Evolutionary conservation across 1,140 invertebrate genomes (phyloP).

Genomic region (Zaprionus nigranus): DNA sequence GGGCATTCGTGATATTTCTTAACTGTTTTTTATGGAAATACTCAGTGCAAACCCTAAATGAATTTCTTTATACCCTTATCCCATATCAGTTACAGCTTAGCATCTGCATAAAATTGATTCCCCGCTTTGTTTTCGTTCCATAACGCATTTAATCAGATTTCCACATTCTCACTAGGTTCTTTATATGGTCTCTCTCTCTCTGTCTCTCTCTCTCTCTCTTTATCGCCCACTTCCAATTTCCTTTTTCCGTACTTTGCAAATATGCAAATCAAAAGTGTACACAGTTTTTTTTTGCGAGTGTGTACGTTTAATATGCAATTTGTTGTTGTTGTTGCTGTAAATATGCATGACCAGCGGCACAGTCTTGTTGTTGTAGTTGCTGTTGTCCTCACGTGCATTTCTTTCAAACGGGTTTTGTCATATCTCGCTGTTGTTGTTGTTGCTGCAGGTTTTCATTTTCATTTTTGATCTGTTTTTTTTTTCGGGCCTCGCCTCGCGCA

Average conservation of each 20-base stretch:
- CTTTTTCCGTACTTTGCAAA: slow-evolving; percentile 54
- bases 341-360: slow-evolving; percentile 62
- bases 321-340: slow-evolving; percentile 49
- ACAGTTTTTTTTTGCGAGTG: slow-evolving; percentile 53
- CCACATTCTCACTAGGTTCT: neutral
- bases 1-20: too few species aligned
- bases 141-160: neutral
- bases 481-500: slow-evolving; percentile 24
- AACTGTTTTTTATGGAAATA: too few species aligned
- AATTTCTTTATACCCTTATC: too few species aligned
- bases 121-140: neutral
- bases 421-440: slow-evolving; percentile 41
- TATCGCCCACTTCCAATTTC: slow-evolving; percentile 18
- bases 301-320: slow-evolving; percentile 62
- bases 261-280: slow-evolving; percentile 70
- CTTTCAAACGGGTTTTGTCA: slow-evolving; percentile 74
- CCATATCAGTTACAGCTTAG: too few species aligned
- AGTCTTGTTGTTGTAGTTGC: slow-evolving; percentile 28
- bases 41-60: too few species aligned
- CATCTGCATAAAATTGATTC: too few species aligned
- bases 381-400: slow-evolving; percentile 68
- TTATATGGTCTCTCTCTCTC: neutral
- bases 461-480: slow-evolving; percentile 47
- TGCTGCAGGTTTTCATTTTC: slow-evolving; percentile 70
- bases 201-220: neutral